Percentiles rank a stretch among this genome's conserved stretches.
Evolutionary conservation across 92 coral and sea anemone species (phyloP).

Genomic region (Siderastrea siderea): DNA sequence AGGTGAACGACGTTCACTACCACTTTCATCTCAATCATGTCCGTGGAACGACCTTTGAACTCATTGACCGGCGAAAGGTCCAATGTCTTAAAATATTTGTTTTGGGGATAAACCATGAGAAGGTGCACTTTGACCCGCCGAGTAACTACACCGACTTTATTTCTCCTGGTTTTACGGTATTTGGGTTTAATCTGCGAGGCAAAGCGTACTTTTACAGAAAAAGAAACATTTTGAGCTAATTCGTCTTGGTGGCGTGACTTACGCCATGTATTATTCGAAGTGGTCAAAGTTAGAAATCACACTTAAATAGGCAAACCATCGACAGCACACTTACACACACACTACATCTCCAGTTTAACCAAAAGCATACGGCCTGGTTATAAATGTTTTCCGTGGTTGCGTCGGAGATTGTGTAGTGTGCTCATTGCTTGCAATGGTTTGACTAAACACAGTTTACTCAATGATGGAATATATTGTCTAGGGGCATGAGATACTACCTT

Average conservation of each 20-base stretch:
- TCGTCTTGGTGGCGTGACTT: background rate
- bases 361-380: too few relatives aligned
- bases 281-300: too few relatives aligned
- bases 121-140: constrained; percentile 71
- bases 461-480: too few relatives aligned
- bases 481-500: too few relatives aligned
- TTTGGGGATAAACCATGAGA: constrained; percentile 78
- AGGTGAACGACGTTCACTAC: background rate
- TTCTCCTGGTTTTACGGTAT: constrained; percentile 64
- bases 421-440: too few relatives aligned
- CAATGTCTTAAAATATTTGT: constrained; percentile 48
- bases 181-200: constrained; percentile 79
- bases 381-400: too few relatives aligned
- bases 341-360: too few relatives aligned
- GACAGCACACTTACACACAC: too few relatives aligned
- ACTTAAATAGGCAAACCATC: too few relatives aligned
- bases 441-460: too few relatives aligned
- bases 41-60: constrained; percentile 73
- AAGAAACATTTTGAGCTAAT: background rate
- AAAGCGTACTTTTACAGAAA: constrained; percentile 71
- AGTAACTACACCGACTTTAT: constrained; percentile 25
- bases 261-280: too few relatives aligned
- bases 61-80: constrained; percentile 57
- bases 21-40: constrained; percentile 64
- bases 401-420: too few relatives aligned